These are phyloP conservation scores for Calameuta idolon DNA, from an alignment of 2,888 invertebrate species.

Conservation along the genomic window DNA sequence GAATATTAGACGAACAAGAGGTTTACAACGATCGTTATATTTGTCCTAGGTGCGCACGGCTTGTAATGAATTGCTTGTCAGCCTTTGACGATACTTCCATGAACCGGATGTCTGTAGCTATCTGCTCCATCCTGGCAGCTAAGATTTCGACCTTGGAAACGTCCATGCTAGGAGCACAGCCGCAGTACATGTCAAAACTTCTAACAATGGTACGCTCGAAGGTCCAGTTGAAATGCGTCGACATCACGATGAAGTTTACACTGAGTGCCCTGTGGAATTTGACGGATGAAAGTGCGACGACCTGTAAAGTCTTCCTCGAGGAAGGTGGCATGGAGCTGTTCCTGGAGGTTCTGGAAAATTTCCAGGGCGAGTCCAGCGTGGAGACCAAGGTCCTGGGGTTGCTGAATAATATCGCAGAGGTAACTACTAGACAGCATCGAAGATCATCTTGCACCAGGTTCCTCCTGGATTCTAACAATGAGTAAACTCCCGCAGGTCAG, in stretches of 20 bases:
- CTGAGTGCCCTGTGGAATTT: constrained; percentile 83
- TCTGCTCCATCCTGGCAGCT: constrained; percentile 77
- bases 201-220: constrained; percentile 74
- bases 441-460: not conserved
- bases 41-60: constrained; percentile 72
- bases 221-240: constrained; percentile 68
- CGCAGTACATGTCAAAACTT: constrained; percentile 77
- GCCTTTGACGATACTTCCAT: constrained; percentile 77
- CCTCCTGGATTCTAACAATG: not conserved
- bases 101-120: constrained; percentile 84
- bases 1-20: not conserved
- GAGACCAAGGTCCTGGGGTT: constrained; percentile 82
- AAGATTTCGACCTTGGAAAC: constrained; percentile 78
- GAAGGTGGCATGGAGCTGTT: constrained; percentile 78
- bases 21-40: constrained; percentile 5
- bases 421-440: constrained; percentile 47
- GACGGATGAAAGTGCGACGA: constrained; percentile 80
- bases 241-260: constrained; percentile 82
- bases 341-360: constrained; percentile 74
- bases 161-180: constrained; percentile 74
- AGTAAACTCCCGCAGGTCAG: constrained; percentile 66
- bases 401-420: constrained; percentile 83
- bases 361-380: constrained; percentile 74
- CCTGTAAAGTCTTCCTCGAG: constrained; percentile 77
- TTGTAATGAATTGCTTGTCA: constrained; percentile 80